Base-by-base conservation (phyloP, 2,888 invertebrate species). In the Parasteatoda lunata region DNA sequence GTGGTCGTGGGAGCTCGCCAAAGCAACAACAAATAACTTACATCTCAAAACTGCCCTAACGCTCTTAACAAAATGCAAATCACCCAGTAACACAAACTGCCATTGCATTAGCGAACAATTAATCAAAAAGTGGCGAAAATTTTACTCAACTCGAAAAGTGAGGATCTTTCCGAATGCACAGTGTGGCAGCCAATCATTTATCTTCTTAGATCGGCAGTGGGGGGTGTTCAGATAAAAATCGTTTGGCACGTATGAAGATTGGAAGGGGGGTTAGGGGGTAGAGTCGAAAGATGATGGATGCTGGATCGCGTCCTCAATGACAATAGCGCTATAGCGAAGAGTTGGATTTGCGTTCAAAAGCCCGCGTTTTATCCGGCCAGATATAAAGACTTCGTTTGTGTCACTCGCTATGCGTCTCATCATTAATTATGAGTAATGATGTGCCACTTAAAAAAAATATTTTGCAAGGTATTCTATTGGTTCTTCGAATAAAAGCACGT, bases 51-150 rank as follows among this genome's bases (percentile, higher is more conserved):
- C 64, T 52, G 49, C 49, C 49, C 70, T 54, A 13, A 52, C n/a
- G 45, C 64, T 65, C 47, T 69, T 49, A 30, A 71, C 71, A 71
- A 81, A 86, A 86, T 86, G 85, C 85, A 86, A 86, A 86, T 86
- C 70, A 70, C 80, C 64, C 65, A 69, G 80, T 71, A 86, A 59
- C 30, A 80, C 80, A 86, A 80, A 86, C 80, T 86, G 85, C 80
- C 85, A 76, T 72, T 80, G 77, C 77, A 86, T 86, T 80, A 86
- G 71, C 80, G 75, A 71, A 52, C 65, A 77, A 86, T 86, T 86
- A 86, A 86, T 80, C 85, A 86, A 86, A 86, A 49, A 48, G 54
- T 51, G 45, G 70, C 65, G 76, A 70, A 77, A 70, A 77, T 84
- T 84, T 84, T 77, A 70, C 77, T n/a, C 80, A 52, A 54, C 70